Conservation (phyloP, 2,797 vertebrate species). For the Darevskia nairensis region DNA sequence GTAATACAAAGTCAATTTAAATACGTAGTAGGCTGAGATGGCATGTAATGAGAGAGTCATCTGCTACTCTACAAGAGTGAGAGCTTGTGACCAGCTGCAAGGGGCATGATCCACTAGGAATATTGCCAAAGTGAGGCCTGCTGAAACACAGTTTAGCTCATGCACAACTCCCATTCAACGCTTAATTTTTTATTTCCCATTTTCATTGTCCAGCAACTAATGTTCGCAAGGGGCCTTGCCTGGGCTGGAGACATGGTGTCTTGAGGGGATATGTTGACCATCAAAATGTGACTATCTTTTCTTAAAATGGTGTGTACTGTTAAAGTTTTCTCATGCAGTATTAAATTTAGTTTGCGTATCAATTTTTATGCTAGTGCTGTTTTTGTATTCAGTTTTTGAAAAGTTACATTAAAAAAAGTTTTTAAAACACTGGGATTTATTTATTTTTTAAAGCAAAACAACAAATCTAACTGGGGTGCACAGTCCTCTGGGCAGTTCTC, state of each 20-base stretch:
- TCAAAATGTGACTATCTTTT: neutral
- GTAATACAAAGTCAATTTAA: no score
- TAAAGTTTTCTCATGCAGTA: no score
- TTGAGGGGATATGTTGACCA: rapidly evolving
- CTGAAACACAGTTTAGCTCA: neutral
- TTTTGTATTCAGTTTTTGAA: neutral
- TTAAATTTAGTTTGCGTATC: neutral
- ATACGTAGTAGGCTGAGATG: no score
- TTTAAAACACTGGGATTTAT: neutral
- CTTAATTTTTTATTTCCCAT: neutral
- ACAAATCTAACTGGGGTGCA: no score
- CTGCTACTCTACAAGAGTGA: neutral
- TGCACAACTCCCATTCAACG: neutral
- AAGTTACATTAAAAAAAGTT: neutral
- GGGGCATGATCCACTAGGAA: neutral
- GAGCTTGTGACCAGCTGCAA: neutral
- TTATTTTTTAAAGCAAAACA: neutral
- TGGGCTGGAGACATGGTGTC: no score
- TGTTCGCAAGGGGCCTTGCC: neutral
- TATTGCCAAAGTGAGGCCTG: no score
- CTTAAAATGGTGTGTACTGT: no score
- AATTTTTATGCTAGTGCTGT: no score
- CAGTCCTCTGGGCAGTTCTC: no score
- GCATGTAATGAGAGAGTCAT: neutral
- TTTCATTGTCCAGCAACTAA: neutral